Evolutionary conservation across 1,140 invertebrate genomes (phyloP).

Genomic region (Mesaphorura yosii): DNA sequence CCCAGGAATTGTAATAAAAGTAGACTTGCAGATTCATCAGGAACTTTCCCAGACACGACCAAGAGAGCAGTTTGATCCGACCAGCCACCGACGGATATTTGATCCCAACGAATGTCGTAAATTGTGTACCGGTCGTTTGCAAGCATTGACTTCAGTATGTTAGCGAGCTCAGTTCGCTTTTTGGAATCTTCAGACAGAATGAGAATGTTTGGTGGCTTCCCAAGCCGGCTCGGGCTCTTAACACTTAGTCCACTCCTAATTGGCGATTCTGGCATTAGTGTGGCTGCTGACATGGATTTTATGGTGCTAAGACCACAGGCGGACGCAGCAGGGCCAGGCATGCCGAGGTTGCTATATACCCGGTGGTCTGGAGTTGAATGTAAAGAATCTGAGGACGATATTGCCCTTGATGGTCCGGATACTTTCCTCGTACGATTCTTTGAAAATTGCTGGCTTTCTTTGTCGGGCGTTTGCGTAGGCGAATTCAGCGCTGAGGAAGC

Average conservation of each 20-base stretch:
- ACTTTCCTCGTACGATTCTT: background rate
- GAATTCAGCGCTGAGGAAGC: conserved; percentile 3
- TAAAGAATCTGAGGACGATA: too few relatives aligned
- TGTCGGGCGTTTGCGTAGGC: conserved; percentile 7
- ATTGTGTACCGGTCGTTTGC: conserved; percentile 27
- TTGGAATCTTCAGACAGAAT: conserved; percentile 22
- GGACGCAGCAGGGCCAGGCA: background rate
- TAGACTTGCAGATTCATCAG: conserved; percentile 3
- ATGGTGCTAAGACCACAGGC: background rate
- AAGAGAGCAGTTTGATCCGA: conserved; percentile 29
- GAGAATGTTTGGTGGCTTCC: conserved; percentile 30
- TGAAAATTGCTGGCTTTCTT: background rate
- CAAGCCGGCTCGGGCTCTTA: conserved; percentile 23
- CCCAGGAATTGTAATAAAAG: conserved; percentile 27
- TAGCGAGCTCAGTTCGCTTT: conserved; percentile 13
- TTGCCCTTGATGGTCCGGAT: background rate
- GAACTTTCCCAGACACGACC: conserved; percentile 23
- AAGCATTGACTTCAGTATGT: conserved; percentile 20
- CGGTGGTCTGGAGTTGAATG: conserved; percentile 1
- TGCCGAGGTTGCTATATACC: background rate
- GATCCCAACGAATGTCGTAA: conserved; percentile 31
- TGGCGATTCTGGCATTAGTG: background rate
- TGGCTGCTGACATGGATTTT: background rate
- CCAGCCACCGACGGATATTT: conserved; percentile 26
- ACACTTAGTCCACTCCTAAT: background rate